phyloP scores from a whole-genome alignment of 2,888 invertebrate genomes.

The Pachycephus smyrnensis region DNA sequence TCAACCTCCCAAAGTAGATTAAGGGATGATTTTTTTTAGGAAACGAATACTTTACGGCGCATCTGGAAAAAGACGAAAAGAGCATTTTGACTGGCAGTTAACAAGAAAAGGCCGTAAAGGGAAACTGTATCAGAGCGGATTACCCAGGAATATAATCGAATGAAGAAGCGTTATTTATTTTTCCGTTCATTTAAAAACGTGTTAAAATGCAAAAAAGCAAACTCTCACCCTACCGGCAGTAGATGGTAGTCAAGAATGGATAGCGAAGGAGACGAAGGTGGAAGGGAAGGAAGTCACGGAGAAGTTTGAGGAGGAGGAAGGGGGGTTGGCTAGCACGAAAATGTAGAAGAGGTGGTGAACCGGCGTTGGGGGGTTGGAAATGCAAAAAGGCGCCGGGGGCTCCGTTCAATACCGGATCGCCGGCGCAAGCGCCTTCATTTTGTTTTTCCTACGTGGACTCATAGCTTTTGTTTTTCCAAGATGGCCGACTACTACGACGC shows the following conservation, averaged over 20 bases:
- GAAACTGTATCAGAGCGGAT: slow-evolving; percentile 30
- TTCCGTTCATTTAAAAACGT: slow-evolving; percentile 47
- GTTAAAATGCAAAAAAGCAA: slow-evolving; percentile 48
- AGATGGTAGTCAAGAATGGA: slow-evolving; percentile 30
- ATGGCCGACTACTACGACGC: slow-evolving; percentile 49
- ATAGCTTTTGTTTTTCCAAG: slow-evolving; percentile 62
- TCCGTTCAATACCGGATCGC: slow-evolving; percentile 64
- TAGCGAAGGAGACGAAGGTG: slow-evolving; percentile 30
- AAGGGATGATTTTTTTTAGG: too few species aligned
- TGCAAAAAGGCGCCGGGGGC: slow-evolving; percentile 63
- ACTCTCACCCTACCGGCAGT: slow-evolving; percentile 31
- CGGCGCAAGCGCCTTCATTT: slow-evolving; percentile 68
- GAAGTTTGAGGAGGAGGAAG: slow-evolving; percentile 39
- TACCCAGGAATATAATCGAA: slow-evolving; percentile 44
- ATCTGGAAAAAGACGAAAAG: too few species aligned
- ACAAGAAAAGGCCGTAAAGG: slow-evolving; percentile 8
- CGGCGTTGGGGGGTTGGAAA: slow-evolving; percentile 50
- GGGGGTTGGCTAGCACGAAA: slow-evolving; percentile 25
- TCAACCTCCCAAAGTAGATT: background rate
- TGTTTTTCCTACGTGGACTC: slow-evolving; percentile 63
- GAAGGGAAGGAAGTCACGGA: slow-evolving; percentile 30
- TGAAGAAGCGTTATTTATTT: slow-evolving; percentile 51
- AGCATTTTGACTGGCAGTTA: too few species aligned
- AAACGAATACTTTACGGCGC: too few species aligned
- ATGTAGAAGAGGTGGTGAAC: background rate